Evolutionary conservation across 92 coral and sea anemone species (phyloP), one percentile per base, ranked within the genome.

Genomic region (Palythoa grandis): DNA sequence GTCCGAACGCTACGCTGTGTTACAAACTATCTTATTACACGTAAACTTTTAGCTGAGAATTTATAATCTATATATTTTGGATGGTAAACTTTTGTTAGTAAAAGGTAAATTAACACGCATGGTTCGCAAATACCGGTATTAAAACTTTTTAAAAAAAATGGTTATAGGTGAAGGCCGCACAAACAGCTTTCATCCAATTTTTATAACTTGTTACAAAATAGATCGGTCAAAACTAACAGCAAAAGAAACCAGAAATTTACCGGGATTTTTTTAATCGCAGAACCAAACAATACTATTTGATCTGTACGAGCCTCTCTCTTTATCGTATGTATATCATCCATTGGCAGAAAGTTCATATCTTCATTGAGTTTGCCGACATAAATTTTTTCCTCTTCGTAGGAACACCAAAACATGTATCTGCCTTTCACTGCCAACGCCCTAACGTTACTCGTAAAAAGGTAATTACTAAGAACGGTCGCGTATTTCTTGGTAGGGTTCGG

Each of bases 281-380:
- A 76, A 23, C 60, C 43, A 76, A 50, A 53, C 12, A 53, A 17
- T 4, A 48, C 47, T 53, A 76, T 76, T 29, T 76, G 80, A 1
- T 20, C 3, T 13, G 60, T 76, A 52, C 40, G 2, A 23, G 52
- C 80, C 3, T 52, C 66, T 24, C 38, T 52, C 66, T 57, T 52
- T 14, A 76, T 3, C 23, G 80, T 76, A 6, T 14, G 37, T 12
- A 76, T 76, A 57, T 53, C 65, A 2, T 53, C 38, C 13, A 14
- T 25, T 8, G 80, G 80, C 9, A 76, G 67, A 76, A 76, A 76
- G 43, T 53, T 52, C 80, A 52, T 76, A 38, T 76, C 80, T 53
- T 76, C 67, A 57, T 76, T 76, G 11, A 76, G 80, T 25, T 53
- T 76, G 52, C 80, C 80, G 11, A 24, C 16, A 39, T 76, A 76